A percentile compares a stretch with the other conserved stretches of the same genome.
These are phyloP conservation scores for Mus musculus DNA, from an alignment of 2,113 vertebrate genomes.

Conservation along the genomic window DNA sequence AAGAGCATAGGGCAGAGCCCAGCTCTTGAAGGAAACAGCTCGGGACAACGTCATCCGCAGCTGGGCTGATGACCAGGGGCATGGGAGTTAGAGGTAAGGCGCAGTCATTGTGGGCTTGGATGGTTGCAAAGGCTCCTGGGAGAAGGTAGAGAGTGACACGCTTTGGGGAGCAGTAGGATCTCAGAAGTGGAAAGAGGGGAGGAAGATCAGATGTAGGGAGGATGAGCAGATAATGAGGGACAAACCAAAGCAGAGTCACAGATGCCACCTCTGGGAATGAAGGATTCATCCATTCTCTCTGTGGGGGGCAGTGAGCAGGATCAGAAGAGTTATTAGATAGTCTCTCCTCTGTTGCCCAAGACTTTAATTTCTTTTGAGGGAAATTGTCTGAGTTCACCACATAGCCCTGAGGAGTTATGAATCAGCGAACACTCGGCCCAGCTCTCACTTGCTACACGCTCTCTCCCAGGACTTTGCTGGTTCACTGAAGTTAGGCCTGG, in stretches of 20 bases:
- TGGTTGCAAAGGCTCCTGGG: not conserved
- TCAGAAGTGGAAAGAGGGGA: not conserved
- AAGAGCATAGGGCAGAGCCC: not conserved
- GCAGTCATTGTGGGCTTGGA: not conserved
- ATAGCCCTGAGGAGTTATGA: not conserved
- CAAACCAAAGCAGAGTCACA: not conserved
- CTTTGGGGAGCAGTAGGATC: not conserved
- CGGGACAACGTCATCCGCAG: not conserved
- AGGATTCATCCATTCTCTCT: not conserved
- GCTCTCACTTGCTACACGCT: not conserved
- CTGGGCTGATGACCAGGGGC: not conserved
- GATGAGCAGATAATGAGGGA: not conserved
- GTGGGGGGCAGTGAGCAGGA: too few species aligned
- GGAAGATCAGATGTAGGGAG: not conserved
- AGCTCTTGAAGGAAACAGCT: not conserved
- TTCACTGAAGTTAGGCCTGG: not conserved
- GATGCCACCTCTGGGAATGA: not conserved
- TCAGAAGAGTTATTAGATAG: not conserved
- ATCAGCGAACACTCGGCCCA: not conserved
- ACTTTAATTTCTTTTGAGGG: not conserved
- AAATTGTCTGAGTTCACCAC: not conserved
- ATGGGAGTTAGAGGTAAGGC: not conserved
- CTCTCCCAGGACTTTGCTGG: not conserved
- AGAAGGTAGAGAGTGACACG: not conserved
- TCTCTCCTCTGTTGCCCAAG: not conserved